A percentile compares a stretch with the other conserved stretches of the same genome.
These are phyloP conservation scores for Chaetophractus vellerosus DNA, from an alignment of 2,797 vertebrate species.

Conservation along the genomic window DNA sequence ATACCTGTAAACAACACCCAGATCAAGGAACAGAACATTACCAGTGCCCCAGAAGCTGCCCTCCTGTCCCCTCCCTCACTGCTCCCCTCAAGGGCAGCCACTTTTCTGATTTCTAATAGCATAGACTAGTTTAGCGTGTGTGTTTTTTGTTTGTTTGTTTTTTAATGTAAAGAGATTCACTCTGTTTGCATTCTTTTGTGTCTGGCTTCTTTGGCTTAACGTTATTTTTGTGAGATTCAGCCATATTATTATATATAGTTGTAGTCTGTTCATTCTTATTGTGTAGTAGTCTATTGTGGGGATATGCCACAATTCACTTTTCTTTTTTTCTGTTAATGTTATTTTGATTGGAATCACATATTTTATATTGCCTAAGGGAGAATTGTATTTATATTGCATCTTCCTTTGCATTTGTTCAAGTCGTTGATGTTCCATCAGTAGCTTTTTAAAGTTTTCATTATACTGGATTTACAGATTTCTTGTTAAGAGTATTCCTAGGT, in stretches of 20 bases:
- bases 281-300: not conserved
- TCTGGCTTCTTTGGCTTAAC: slow-evolving; percentile 25
- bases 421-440: not conserved
- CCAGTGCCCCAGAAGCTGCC: not conserved
- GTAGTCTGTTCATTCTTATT: not conserved
- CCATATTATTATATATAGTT: not conserved
- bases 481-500: slow-evolving; percentile 16
- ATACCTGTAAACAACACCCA: slow-evolving; percentile 24
- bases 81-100: not conserved
- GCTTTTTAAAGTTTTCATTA: slow-evolving; percentile 43
- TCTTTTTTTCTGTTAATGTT: not conserved
- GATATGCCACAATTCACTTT: slow-evolving; percentile 14
- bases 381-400: slow-evolving; percentile 24
- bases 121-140: not conserved
- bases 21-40: not conserved
- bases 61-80: not conserved
- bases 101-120: not conserved
- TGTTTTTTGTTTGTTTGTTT: not conserved
- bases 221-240: slow-evolving; percentile 47
- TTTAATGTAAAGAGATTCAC: not conserved
- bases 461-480: slow-evolving; percentile 22
- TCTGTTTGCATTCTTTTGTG: not conserved
- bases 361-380: slow-evolving; percentile 38
- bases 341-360: slow-evolving; percentile 42
- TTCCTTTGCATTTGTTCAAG: not conserved